A percentile compares a stretch with the other conserved stretches of the same genome.
Evolutionary conservation across 2,797 vertebrate genomes (phyloP).

Genomic region (Xiphophorus birchmanni): DNA sequence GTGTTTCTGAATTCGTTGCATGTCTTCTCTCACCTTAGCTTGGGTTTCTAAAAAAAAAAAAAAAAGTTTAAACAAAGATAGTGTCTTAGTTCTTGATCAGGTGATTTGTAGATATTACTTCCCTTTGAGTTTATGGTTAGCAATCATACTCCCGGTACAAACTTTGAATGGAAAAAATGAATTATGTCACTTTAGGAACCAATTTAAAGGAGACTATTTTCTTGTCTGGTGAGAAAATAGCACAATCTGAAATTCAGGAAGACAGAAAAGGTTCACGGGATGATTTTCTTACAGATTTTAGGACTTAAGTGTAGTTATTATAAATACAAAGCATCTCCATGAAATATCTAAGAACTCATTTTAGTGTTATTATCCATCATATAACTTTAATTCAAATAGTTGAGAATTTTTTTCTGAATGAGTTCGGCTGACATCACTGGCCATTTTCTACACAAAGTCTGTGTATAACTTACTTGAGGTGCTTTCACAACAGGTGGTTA

Average conservation of each 20-base stretch:
- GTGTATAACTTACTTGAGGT: background rate
- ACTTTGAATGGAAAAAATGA: constrained; percentile 46
- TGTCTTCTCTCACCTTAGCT: constrained; percentile 12
- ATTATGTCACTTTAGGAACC: constrained; percentile 19
- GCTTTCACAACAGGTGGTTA: background rate
- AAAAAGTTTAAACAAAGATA: constrained; percentile 28
- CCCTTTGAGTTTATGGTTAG: constrained; percentile 42
- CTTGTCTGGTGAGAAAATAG: background rate
- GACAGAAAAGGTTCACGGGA: background rate
- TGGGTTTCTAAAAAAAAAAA: constrained; percentile 31
- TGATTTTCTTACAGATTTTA: background rate
- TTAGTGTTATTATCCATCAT: background rate
- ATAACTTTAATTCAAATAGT: background rate
- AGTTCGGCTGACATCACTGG: background rate
- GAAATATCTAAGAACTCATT: background rate
- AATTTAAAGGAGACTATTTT: constrained; percentile 9
- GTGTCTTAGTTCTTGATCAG: constrained; percentile 55
- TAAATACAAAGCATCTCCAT: background rate
- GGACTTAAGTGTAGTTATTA: background rate
- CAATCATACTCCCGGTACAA: constrained; percentile 31
- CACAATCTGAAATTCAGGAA: background rate
- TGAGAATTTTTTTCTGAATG: background rate
- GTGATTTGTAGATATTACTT: constrained; percentile 29
- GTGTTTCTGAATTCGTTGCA: constrained; percentile 3
- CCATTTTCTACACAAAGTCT: background rate